Percentiles rank a stretch among this genome's conserved stretches.
Evolutionary conservation across 2,113 vertebrate species (phyloP).

Genomic region (Urocitellus parryii): DNA sequence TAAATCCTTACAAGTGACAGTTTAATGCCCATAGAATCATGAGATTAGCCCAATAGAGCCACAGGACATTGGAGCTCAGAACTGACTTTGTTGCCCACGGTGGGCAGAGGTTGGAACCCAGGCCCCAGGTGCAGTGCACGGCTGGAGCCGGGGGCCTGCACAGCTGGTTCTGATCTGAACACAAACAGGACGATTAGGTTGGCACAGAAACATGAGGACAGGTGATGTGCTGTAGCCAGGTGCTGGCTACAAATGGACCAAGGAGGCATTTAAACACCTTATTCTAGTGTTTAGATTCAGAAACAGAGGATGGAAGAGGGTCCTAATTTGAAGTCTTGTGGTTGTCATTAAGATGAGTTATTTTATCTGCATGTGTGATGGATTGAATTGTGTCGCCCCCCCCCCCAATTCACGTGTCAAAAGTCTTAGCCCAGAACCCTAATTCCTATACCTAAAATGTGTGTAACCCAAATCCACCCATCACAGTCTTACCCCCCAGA

Average conservation of each 20-base stretch:
- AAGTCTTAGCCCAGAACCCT: no score
- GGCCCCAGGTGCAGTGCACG: not conserved
- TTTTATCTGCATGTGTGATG: not conserved
- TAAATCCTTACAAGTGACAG: not conserved
- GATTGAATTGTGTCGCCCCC: not conserved
- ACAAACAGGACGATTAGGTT: not conserved
- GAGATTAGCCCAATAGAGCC: fast-evolving
- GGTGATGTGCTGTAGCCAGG: not conserved
- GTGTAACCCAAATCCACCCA: no score
- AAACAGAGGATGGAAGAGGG: not conserved
- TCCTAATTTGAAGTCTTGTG: not conserved
- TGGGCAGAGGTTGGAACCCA: not conserved
- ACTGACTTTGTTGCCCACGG: not conserved
- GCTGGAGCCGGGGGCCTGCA: not conserved
- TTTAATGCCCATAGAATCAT: not conserved
- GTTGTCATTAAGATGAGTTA: not conserved
- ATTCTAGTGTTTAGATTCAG: not conserved
- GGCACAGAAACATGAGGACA: not conserved
- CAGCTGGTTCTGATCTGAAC: slow-evolving; percentile 47
- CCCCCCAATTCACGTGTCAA: not conserved
- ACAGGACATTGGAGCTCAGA: not conserved
- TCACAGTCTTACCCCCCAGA: no score
- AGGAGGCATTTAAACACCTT: not conserved
- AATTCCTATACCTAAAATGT: no score
- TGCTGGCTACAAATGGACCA: not conserved